phyloP scores from a whole-genome alignment of 2,797 vertebrate species.

The Neosalanx taihuensis region DNA sequence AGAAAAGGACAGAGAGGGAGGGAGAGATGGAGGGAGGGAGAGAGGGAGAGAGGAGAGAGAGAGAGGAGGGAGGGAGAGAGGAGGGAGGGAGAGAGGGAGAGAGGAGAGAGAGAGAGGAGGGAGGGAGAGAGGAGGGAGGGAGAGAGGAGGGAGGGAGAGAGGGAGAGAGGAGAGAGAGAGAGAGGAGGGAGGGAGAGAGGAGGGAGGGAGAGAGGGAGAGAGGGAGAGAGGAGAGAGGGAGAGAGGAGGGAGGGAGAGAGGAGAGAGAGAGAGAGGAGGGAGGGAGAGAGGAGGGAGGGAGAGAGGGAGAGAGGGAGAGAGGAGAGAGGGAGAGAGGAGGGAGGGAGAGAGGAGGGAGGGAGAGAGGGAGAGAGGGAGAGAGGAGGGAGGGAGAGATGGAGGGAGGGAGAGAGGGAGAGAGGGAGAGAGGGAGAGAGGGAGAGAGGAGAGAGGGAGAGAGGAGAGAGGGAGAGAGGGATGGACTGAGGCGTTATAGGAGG shows the following conservation, averaged over 20 bases:
- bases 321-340: not conserved
- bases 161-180: constrained; percentile 18
- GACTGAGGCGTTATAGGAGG: not conserved
- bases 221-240: not conserved
- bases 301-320: not conserved
- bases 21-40: not conserved
- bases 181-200: not conserved
- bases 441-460: not conserved
- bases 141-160: not conserved
- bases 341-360: constrained; percentile 16
- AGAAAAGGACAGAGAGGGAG: not conserved
- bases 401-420: not conserved
- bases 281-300: not conserved
- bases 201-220: not conserved
- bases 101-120: not conserved
- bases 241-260: constrained; percentile 7
- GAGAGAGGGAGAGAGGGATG: not conserved
- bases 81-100: not conserved
- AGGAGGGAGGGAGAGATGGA: not conserved
- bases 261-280: not conserved
- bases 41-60: not conserved
- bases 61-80: constrained; percentile 21
- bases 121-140: not conserved
- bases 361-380: not conserved
- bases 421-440: constrained; percentile 13